phyloP scores from a whole-genome alignment of 2,888 invertebrate species.

The Cataglyphis cursor region DNA sequence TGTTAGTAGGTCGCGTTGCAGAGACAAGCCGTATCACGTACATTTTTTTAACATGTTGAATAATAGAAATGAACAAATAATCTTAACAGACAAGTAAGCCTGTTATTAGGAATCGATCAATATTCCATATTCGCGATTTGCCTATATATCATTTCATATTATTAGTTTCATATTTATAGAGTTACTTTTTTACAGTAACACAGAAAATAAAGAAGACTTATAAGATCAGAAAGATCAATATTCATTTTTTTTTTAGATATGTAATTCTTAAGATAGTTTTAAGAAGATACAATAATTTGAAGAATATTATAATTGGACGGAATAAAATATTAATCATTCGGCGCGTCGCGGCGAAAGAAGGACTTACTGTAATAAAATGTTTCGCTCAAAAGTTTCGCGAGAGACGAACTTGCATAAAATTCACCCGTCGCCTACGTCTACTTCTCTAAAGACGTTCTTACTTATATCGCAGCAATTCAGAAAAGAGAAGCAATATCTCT shows the following conservation, averaged over 20 bases:
- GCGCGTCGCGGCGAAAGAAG: neutral
- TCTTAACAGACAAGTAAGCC: neutral
- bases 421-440: constrained; percentile 11
- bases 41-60: neutral
- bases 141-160: neutral
- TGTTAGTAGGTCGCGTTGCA: constrained; percentile 19
- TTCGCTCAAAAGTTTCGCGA: constrained; percentile 40
- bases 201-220: neutral
- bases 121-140: neutral
- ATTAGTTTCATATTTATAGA: no score
- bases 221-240: neutral
- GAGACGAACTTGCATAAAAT: constrained; percentile 55
- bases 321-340: constrained; percentile 35
- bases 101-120: neutral
- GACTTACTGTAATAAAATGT: constrained; percentile 28
- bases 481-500: constrained; percentile 66
- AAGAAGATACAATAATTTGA: neutral
- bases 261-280: neutral
- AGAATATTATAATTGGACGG: constrained; percentile 25
- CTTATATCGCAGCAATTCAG: constrained; percentile 66
- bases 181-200: neutral
- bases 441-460: constrained; percentile 54
- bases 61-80: neutral
- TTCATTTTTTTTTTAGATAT: neutral
- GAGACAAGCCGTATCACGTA: neutral